A percentile compares a stretch with the other conserved stretches of the same genome.
phyloP scores from a whole-genome alignment of 1,140 invertebrate species.

The Aphaenogaster ashmeadi region DNA sequence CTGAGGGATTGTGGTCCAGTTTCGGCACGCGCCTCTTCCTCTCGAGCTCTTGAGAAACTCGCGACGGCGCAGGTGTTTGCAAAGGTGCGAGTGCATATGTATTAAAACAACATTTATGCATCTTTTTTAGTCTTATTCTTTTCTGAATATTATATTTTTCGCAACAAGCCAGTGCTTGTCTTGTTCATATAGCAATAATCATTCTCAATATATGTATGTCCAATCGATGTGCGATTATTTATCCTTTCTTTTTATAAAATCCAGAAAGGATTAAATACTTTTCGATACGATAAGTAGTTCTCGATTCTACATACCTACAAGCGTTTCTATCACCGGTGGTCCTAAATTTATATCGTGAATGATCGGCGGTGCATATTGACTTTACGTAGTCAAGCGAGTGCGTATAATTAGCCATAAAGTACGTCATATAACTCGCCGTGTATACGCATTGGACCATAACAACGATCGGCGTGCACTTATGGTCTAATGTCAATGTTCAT shows the following conservation, averaged over 20 bases:
- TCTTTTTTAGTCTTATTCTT: not conserved
- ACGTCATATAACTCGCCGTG: constrained; percentile 16
- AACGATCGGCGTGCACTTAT: constrained; percentile 52
- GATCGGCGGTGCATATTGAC: constrained; percentile 34
- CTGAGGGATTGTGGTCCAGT: constrained; percentile 77
- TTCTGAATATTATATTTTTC: not conserved
- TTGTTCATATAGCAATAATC: not conserved
- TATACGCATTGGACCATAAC: constrained; percentile 8
- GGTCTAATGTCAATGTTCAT: constrained; percentile 67
- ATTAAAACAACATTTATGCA: not conserved
- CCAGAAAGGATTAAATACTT: not conserved
- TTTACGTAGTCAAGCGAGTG: constrained; percentile 15
- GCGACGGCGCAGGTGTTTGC: not conserved
- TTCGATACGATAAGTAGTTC: not conserved
- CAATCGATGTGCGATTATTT: not conserved
- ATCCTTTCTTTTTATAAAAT: not conserved
- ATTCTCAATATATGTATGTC: not conserved
- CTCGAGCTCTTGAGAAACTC: constrained; percentile 26
- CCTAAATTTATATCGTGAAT: constrained; percentile 5
- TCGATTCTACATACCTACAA: not conserved
- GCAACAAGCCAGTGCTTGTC: not conserved
- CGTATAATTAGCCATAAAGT: constrained; percentile 46
- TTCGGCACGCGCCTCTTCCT: constrained; percentile 83
- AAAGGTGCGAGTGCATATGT: not conserved
- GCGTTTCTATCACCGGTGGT: not conserved